Evolutionary conservation across 2,113 vertebrate genomes (phyloP).

Genomic region (Cyphomyrus discorhynchus): DNA sequence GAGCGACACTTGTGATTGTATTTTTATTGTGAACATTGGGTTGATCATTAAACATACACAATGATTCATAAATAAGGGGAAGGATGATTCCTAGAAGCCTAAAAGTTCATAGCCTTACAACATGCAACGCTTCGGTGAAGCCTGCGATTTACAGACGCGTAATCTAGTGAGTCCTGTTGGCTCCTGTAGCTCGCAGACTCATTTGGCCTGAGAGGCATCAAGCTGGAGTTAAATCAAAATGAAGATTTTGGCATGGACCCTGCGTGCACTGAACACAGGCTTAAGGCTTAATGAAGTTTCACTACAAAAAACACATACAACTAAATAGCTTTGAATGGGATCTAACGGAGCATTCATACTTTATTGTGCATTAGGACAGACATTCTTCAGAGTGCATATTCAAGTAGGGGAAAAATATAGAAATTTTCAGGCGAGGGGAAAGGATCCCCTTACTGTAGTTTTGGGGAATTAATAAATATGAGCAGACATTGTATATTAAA

Average conservation of each 20-base stretch:
- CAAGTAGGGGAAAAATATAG: background rate
- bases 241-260: background rate
- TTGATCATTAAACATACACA: background rate
- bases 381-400: conserved; percentile 9
- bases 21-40: background rate
- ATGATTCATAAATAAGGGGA: background rate
- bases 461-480: background rate
- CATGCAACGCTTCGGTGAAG: background rate
- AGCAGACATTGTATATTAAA: background rate
- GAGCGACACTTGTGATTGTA: background rate
- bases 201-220: background rate
- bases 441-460: background rate
- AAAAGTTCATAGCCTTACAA: background rate
- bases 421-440: background rate
- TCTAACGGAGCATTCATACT: background rate
- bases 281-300: conserved; percentile 8
- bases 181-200: background rate
- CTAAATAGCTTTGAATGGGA: conserved; percentile 16
- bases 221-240: background rate
- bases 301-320: background rate
- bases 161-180: conserved; percentile 1
- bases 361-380: conserved; percentile 9
- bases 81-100: background rate
- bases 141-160: background rate
- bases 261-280: background rate